Percentiles rank a stretch among this genome's conserved stretches.
phyloP scores from a whole-genome alignment of 2,888 invertebrate species.

The Cylindroiulus punctatus region DNA sequence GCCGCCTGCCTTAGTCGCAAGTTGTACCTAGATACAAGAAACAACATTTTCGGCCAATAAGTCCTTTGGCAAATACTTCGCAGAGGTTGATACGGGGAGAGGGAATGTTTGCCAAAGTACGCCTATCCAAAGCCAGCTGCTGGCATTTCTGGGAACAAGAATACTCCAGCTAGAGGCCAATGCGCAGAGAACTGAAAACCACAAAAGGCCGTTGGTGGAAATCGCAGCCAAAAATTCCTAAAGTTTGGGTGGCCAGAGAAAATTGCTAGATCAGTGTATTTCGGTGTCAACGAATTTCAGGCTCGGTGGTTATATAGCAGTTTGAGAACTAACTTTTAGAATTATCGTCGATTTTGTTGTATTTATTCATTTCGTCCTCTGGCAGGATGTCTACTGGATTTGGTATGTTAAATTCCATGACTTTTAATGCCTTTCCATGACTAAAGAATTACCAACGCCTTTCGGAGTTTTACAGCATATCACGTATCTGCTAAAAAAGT shows the following conservation, averaged over 20 bases:
- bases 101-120: not conserved
- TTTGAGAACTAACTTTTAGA: no score
- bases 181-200: not conserved
- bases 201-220: not conserved
- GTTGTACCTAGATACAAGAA: not conserved
- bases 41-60: not conserved
- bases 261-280: no score
- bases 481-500: no score
- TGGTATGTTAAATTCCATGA: no score
- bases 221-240: not conserved
- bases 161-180: not conserved
- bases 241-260: no score
- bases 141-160: not conserved
- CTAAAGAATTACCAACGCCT: no score
- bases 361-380: no score
- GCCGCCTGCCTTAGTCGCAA: not conserved
- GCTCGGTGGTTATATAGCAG: not conserved
- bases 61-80: not conserved
- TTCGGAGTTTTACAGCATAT: no score
- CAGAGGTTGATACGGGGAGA: not conserved
- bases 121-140: not conserved
- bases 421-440: no score
- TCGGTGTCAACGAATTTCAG: not conserved
- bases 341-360: no score
- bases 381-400: no score